phyloP scores from a whole-genome alignment of 2,797 vertebrate species.

The Spheniscus humboldti region DNA sequence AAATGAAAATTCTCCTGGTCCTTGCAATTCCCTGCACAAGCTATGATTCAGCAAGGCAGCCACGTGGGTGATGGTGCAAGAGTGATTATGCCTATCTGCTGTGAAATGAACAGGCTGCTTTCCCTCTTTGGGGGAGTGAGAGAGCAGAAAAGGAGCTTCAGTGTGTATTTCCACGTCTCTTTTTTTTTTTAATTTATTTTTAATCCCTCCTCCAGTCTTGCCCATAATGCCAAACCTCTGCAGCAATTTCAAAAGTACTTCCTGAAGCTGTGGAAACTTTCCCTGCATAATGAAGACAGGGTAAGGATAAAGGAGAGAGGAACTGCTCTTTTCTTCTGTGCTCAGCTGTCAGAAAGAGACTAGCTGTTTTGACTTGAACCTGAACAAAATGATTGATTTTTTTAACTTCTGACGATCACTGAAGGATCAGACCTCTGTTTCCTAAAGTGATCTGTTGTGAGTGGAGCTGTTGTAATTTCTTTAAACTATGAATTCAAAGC shows the following conservation, averaged over 20 bases:
- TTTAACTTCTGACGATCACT: background rate
- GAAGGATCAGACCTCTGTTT: background rate
- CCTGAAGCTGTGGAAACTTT: background rate
- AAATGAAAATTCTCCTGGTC: background rate
- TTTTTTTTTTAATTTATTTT: rapidly evolving
- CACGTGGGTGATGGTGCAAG: background rate
- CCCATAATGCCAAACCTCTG: background rate
- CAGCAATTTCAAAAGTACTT: background rate
- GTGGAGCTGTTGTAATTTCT: background rate
- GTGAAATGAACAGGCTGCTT: background rate
- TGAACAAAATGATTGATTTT: background rate
- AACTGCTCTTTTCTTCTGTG: background rate
- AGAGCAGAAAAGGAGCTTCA: background rate
- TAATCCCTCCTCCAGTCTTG: background rate
- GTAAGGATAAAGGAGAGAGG: background rate
- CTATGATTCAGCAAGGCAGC: background rate
- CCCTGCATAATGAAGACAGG: background rate
- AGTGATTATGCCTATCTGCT: background rate
- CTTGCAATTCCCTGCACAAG: background rate
- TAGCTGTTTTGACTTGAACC: background rate
- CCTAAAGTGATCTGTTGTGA: background rate
- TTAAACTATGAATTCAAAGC: background rate
- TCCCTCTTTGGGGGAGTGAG: background rate
- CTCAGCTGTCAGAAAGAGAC: background rate
- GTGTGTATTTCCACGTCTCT: background rate